Evolutionary conservation across 1,140 invertebrate species (phyloP).

Genomic region (Heliconius melpomene): DNA sequence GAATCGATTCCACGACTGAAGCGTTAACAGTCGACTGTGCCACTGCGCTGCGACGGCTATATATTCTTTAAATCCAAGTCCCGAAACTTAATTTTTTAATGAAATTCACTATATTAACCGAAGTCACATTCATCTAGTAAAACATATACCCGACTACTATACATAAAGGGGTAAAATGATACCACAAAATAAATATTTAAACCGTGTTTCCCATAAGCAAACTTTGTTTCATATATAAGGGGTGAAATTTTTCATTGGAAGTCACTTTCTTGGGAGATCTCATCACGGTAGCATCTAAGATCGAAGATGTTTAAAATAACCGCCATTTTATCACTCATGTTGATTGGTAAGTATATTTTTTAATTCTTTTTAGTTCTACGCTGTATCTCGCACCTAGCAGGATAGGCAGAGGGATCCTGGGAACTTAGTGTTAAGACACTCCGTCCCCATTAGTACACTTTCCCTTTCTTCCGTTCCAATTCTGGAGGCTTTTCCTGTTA

Average conservation of each 20-base stretch:
- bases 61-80: no score
- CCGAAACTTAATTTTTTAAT: no score
- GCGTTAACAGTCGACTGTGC: no score
- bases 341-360: constrained; percentile 58
- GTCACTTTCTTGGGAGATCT: not conserved
- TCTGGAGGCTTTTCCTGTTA: not conserved
- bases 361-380: not conserved
- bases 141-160: not conserved
- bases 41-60: no score
- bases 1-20: no score
- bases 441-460: no score
- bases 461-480: not conserved
- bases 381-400: no score
- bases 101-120: no score
- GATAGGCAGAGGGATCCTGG: no score
- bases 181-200: constrained; percentile 6
- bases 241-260: not conserved
- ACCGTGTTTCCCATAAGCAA: constrained; percentile 8
- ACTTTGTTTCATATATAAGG: not conserved
- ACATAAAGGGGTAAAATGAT: not conserved
- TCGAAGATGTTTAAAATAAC: constrained; percentile 61
- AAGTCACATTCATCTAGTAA: not conserved
- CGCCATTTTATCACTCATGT: constrained; percentile 59
- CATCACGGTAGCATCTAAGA: constrained; percentile 10
- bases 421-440: no score